Evolutionary conservation across 2,888 invertebrate species (phyloP), one percentile per base, ranked within the genome.

Genomic region (Gymnosoma rotundatum): DNA sequence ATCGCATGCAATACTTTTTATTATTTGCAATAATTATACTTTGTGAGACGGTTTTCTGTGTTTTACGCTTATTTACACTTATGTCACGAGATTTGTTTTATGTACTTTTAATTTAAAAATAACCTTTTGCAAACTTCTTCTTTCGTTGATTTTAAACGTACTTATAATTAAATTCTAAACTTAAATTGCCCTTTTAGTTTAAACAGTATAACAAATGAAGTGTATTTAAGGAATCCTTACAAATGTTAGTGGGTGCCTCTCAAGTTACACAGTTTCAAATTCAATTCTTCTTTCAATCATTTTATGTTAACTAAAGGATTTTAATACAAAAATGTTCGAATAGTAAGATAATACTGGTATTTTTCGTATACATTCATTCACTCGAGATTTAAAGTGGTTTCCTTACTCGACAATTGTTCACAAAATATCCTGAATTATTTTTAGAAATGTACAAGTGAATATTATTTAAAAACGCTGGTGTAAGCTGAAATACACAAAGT

Each of bases 191-290:
- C 38, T 56, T 58, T 70, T 45, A 42, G 14, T 56, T 56, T 12
- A 12, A 42, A 12, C 10, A 42, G 12, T 42, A 12, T 7, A 42
- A 10, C 2, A 12, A 70, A 70, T 25, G n/a, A 45, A 21, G n/a
- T n/a, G 7, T 61, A 48, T 50, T 72, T 10, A 50, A 79, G 69
- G 79, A 75, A 81, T 69, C 74, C 80, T 74, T 74, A 75, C 48
- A 81, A 81, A 75, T 69, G 69, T 64, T 81, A 70, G 69, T 75
- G 4, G 1, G 32, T 32, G 69, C n/a, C 56, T 75, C 69, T 81
- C 69, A 70, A 25, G 75, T 81, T 75, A 70, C 75, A 56, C 81
- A 81, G 56, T 75, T 81, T 81, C 69, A 70, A 70, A 63, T 69
- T 54, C 66, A 52, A 50, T 80, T 60, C 60, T 58, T 66, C 52